Evolutionary conservation across 2,888 invertebrate species (phyloP), one percentile per base, ranked within the genome.

Genomic region (Pediacus dermestoides): DNA sequence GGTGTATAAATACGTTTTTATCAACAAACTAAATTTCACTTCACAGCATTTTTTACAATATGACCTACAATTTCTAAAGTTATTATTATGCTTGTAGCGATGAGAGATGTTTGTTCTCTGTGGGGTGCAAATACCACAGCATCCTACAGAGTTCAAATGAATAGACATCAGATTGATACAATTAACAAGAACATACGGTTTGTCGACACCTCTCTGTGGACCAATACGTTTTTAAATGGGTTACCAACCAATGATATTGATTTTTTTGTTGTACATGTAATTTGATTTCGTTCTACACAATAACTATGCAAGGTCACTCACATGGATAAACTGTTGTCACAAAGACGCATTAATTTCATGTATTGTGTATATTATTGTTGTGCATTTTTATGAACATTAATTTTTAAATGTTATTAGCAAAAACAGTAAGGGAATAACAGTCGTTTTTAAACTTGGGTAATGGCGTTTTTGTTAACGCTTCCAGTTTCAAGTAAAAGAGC

Each of bases 121-220:
- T 58, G 53, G 62, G 62, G 53, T 44, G 57, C 51, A 52, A 48
- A 54, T 49, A 46, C 56, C 48, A 42, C 44, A 52, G 46, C 52
- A 42, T 52, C 59, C 59, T 46, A 55, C 54, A 42, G 57, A 30
- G 58, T 50, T 43, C 41, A 43, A 50, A 55, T 63, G 61, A 64
- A 63, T 63, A 62, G 61, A 55, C 59, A 55, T 55, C 53, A 58
- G 60, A 63, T 62, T 60, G 60, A 61, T 61, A 63, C 62, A 61
- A 63, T 63, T 63, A 63, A 60, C 60, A 59, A 58, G 56, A 60
- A 61, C 60, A 58, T 61, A 57, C 52, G 53, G 55, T 53, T 55
- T 62, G 62, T 60, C 60, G 60, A 60, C 61, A 60, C 58, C 55
- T 55, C 46, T 28, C 10, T 10, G 10, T 6, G 23, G 10, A 9